A percentile compares a stretch with the other conserved stretches of the same genome.
Conservation (phyloP, 2,113 vertebrate genomes). For the Murina feae region DNA sequence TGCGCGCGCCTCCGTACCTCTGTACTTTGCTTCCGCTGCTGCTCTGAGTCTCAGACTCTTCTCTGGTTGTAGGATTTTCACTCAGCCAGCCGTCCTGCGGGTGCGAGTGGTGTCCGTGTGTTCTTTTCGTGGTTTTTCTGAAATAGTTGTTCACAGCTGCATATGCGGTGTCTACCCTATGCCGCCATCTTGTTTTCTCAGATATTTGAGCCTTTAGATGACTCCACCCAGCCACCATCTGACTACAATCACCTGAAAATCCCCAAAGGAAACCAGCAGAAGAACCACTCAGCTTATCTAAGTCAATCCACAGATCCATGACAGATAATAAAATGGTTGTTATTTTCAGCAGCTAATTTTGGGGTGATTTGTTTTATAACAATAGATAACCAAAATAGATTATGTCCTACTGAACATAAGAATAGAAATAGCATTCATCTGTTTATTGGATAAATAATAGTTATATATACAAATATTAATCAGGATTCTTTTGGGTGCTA, state of each 20-base stretch:
- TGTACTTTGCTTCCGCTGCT: too few relatives aligned
- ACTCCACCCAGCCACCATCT: neutral
- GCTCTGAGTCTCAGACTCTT: too few relatives aligned
- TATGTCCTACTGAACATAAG: neutral
- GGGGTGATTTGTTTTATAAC: neutral
- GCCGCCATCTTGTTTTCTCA: too few relatives aligned
- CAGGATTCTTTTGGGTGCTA: neutral
- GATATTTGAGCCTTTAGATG: too few relatives aligned
- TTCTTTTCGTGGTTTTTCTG: too few relatives aligned
- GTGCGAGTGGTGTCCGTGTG: too few relatives aligned
- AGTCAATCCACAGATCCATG: neutral
- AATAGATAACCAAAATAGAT: neutral
- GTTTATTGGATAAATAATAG: neutral
- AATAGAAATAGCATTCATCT: neutral
- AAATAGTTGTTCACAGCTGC: too few relatives aligned
- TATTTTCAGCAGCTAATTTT: neutral
- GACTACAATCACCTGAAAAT: neutral
- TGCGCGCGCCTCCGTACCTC: too few relatives aligned
- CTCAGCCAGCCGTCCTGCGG: too few relatives aligned
- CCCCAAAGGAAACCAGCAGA: neutral
- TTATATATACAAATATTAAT: neutral
- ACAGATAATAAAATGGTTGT: neutral
- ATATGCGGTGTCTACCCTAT: too few relatives aligned
- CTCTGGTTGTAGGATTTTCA: too few relatives aligned
- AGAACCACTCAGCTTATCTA: neutral